Evolutionary conservation across 2,797 vertebrate genomes (phyloP), one percentile per base, ranked within the genome.

Genomic region (Melanotaenia pygmaea): DNA sequence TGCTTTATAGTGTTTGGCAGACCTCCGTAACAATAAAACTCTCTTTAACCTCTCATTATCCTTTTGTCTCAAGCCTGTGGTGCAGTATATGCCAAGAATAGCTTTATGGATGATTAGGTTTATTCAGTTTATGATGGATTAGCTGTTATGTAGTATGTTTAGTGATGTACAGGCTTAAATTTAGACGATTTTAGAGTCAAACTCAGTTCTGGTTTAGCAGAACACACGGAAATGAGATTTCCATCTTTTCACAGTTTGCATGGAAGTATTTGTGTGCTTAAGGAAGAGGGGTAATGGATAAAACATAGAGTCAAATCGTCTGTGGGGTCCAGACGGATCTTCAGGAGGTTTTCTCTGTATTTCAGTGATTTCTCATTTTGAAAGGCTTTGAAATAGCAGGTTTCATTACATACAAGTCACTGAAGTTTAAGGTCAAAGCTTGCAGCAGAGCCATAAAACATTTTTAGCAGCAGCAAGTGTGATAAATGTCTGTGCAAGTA

Each of bases 71-170:
- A 68, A 71, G 70, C 59, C 68, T 72, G 71, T 24, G 11, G 22
- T 20, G 34, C 24, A 8, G 59, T 70, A 67, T 79, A 61, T 60
- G 71, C 67, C 77, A 85, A 68, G 63, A 85, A 86, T 62, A 76
- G 77, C 72, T 87, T 84, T 76, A 82, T 57, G 56, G 64, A 59
- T 76, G 63, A 82, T 84, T 81, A 70, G 72, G 12, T 70, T 79
- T 67, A 85, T 79, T 59, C 63, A 37, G 34, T 81, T 88, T 83
- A 83, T 75, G 76, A 75, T 50, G 82, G 65, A 86, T 87, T 81
- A 75, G 72, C 79, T 86, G 67, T 77, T 84, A 75, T 79, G 69
- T 51, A 66, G 57, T 80, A 58, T 66, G 81, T 45, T 84, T 72
- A 60, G 61, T 61, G 53, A 54, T 59, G 67, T 65, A 30, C 72